Conservation (phyloP, 2,888 invertebrate species). For the Choreutis nemorana region DNA sequence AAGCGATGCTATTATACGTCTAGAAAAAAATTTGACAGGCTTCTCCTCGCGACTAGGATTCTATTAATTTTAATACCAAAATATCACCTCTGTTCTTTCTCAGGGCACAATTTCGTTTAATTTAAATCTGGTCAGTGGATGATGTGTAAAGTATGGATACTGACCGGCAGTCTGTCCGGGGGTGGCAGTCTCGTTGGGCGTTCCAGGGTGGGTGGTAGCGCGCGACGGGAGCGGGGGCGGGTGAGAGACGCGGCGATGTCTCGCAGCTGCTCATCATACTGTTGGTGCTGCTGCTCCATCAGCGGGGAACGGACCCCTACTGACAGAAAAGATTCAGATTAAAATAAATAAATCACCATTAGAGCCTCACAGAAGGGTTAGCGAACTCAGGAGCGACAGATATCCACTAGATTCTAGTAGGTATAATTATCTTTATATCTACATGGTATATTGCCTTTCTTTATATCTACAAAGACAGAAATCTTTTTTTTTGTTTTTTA, state of each 20-base stretch:
- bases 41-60: too few relatives aligned
- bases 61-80: too few relatives aligned
- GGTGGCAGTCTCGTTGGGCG: slow-evolving; percentile 61
- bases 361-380: too few relatives aligned
- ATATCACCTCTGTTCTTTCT: too few relatives aligned
- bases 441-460: neutral
- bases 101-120: too few relatives aligned
- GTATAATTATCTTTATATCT: neutral
- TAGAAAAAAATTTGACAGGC: too few relatives aligned
- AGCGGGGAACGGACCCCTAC: slow-evolving; percentile 41
- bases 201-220: slow-evolving; percentile 61
- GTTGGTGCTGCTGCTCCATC: slow-evolving; percentile 54
- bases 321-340: slow-evolving; percentile 11
- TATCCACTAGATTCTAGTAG: slow-evolving; percentile 2
- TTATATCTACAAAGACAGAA: too few relatives aligned
- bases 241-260: slow-evolving; percentile 87
- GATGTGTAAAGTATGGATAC: too few relatives aligned
- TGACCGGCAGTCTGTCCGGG: slow-evolving; percentile 48
- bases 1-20: too few relatives aligned
- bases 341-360: too few relatives aligned
- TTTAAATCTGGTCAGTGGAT: too few relatives aligned
- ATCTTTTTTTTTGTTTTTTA: too few relatives aligned
- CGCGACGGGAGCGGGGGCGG: slow-evolving; percentile 68
- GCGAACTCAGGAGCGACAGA: neutral
- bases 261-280: slow-evolving; percentile 75